A percentile compares a stretch with the other conserved stretches of the same genome.
Evolutionary conservation across 1,140 invertebrate genomes (phyloP).

Genomic region (Drosophila melanogaster): DNA sequence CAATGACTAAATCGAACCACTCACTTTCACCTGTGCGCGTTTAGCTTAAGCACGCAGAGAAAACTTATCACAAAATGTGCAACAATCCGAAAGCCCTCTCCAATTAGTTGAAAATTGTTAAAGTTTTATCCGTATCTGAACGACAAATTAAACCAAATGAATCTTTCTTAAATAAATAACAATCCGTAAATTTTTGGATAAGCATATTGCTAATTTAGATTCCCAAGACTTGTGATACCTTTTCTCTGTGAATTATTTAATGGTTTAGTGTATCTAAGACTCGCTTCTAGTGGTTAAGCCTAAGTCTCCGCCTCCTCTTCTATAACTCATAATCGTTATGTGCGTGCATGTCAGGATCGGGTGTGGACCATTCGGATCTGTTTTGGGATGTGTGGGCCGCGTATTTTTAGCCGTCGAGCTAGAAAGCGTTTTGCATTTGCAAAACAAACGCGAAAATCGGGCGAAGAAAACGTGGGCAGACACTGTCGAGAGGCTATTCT

Average conservation of each 20-base stretch:
- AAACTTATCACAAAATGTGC: conserved; percentile 24
- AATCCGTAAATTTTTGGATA: too few relatives aligned
- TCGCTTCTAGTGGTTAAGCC: conserved; percentile 25
- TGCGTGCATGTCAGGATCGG: conserved; percentile 35
- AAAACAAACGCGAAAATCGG: conserved; percentile 60
- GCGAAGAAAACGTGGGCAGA: conserved; percentile 70
- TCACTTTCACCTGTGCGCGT: conserved; percentile 76
- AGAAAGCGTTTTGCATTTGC: conserved; percentile 52
- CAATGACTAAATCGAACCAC: conserved; percentile 29
- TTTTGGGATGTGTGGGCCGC: conserved; percentile 31
- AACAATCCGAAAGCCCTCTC: background rate
- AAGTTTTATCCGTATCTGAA: background rate
- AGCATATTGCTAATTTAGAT: background rate
- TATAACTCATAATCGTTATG: conserved; percentile 1
- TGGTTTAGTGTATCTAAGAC: conserved; percentile 32
- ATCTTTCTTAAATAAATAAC: background rate
- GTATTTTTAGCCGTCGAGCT: conserved; percentile 69
- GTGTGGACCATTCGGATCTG: conserved; percentile 49
- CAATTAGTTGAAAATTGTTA: background rate
- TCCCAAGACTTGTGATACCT: conserved; percentile 29
- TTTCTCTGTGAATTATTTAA: conserved; percentile 15
- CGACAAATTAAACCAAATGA: background rate
- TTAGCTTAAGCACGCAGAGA: conserved; percentile 58
- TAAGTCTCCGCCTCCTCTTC: conserved; percentile 16
- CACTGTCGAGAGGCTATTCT: conserved; percentile 37